These are phyloP conservation scores for Ostrea denselamellosa DNA, from an alignment of 1,140 invertebrate species.

Conservation along the genomic window DNA sequence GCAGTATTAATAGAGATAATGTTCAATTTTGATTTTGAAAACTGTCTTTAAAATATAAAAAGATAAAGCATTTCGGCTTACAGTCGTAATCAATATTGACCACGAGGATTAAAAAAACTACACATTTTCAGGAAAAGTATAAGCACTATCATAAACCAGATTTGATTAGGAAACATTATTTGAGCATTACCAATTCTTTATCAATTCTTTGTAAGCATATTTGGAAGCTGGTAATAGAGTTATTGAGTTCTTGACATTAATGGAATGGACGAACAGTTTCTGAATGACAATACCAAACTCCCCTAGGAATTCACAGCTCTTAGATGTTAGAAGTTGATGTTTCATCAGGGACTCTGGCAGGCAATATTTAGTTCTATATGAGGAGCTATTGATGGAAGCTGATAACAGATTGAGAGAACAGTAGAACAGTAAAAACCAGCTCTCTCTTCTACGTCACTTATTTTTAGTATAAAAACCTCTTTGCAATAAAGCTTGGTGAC, in stretches of 20 bases:
- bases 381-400: constrained; percentile 23
- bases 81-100: not conserved
- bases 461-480: not conserved
- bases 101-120: not conserved
- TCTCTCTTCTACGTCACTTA: not conserved
- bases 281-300: not conserved
- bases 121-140: not conserved
- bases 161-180: constrained; percentile 1
- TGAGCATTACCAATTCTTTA: not conserved
- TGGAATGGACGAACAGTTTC: not conserved
- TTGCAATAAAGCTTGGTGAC: constrained; percentile 6
- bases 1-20: too few relatives aligned
- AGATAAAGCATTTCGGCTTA: not conserved
- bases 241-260: constrained; percentile 28
- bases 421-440: not conserved
- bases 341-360: not conserved
- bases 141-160: not conserved
- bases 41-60: too few relatives aligned
- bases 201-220: not conserved
- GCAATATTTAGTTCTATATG: constrained; percentile 34
- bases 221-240: constrained; percentile 25
- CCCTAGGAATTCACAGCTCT: not conserved
- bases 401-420: not conserved
- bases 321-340: not conserved
- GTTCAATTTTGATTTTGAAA: too few relatives aligned